phyloP scores from a whole-genome alignment of 2,113 vertebrate genomes.

The Origma solitaria region DNA sequence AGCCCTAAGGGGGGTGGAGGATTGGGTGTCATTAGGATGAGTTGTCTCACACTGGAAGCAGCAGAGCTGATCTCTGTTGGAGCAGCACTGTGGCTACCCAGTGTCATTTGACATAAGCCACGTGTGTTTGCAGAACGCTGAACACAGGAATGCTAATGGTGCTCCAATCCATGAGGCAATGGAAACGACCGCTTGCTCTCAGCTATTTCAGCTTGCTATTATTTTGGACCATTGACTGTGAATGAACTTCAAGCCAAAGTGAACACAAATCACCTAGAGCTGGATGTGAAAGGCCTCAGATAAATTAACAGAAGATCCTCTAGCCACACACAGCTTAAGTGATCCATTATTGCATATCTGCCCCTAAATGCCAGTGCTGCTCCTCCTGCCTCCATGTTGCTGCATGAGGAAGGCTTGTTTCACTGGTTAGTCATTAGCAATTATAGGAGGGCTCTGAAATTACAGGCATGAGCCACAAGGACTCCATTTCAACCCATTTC shows the following conservation, averaged over 20 bases:
- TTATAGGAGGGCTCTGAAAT: neutral
- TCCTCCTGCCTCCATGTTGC: neutral
- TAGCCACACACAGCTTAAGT: neutral
- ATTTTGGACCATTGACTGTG: constrained; percentile 26
- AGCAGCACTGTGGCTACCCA: neutral
- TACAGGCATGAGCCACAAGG: neutral
- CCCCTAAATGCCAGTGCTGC: neutral
- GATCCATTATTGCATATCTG: neutral
- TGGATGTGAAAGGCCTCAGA: neutral
- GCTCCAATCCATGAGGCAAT: neutral
- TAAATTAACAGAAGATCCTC: neutral
- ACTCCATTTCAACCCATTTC: neutral
- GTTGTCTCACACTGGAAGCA: neutral
- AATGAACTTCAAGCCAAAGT: constrained; percentile 13
- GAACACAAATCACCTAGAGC: neutral
- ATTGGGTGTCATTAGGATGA: neutral
- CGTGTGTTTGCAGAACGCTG: neutral
- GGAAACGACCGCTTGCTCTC: neutral
- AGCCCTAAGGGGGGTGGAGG: neutral
- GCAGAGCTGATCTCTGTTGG: neutral
- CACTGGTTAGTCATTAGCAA: neutral
- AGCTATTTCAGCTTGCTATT: neutral
- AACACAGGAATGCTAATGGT: neutral
- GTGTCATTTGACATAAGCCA: neutral
- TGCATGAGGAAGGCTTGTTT: neutral